These are phyloP conservation scores for Drosophila kanekoi DNA, from an alignment of 2,888 invertebrate genomes.

Conservation along the genomic window DNA sequence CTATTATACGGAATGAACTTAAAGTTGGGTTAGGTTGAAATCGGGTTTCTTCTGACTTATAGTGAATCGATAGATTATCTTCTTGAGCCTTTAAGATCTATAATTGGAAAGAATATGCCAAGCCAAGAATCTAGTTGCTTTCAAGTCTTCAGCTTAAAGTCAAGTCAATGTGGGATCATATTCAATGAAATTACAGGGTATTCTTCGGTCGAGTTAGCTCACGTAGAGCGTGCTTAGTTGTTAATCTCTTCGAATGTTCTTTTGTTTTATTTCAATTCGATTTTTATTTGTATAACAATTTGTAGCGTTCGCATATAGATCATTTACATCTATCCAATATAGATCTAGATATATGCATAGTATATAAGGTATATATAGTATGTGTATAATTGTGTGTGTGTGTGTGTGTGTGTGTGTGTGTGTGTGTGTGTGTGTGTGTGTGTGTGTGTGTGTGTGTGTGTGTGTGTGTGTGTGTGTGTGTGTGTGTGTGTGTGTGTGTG, in stretches of 20 bases:
- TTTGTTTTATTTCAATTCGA: slow-evolving; percentile 35
- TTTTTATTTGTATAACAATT: slow-evolving; percentile 73
- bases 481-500: slow-evolving; percentile 30
- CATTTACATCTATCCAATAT: slow-evolving; percentile 50
- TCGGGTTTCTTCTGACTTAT: too few relatives aligned
- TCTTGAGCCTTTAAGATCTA: too few relatives aligned
- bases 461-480: slow-evolving; percentile 45
- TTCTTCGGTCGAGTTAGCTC: not conserved
- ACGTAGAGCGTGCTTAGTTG: not conserved
- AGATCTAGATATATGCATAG: slow-evolving; percentile 22
- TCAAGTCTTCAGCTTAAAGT: too few relatives aligned
- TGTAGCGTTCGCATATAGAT: slow-evolving; percentile 64
- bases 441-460: slow-evolving; percentile 35
- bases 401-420: slow-evolving; percentile 40
- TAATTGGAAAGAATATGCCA: too few relatives aligned
- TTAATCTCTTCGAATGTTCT: not conserved
- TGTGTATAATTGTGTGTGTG: slow-evolving; percentile 31
- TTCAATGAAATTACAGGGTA: too few relatives aligned
- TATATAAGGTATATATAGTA: slow-evolving; percentile 32
- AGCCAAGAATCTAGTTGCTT: too few relatives aligned
- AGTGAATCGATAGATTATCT: too few relatives aligned
- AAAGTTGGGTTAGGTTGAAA: too few relatives aligned
- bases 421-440: slow-evolving; percentile 30
- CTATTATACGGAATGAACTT: too few relatives aligned
- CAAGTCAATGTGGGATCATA: too few relatives aligned